phyloP scores from a whole-genome alignment of 1,140 invertebrate genomes.

The Cyrtorhinus lividipennis region DNA sequence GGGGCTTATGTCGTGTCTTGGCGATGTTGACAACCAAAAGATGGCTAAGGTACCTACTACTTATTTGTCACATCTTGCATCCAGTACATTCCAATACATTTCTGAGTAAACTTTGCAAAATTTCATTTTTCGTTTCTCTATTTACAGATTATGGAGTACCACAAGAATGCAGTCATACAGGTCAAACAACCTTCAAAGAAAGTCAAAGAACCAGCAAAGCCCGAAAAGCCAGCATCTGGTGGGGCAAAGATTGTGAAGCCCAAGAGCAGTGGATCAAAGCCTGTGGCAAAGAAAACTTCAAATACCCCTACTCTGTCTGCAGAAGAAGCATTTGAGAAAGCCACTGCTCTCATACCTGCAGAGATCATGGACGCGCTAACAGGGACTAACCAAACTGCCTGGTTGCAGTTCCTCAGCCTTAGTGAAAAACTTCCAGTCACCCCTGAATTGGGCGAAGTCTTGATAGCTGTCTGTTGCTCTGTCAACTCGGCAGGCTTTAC shows the following conservation, averaged over 20 bases:
- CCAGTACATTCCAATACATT: not conserved
- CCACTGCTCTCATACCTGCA: not conserved
- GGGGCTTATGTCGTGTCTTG: constrained; percentile 65
- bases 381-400: not conserved
- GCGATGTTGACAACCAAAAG: constrained; percentile 80
- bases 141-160: constrained; percentile 73
- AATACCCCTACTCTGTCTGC: not conserved
- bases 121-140: not conserved
- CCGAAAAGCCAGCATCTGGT: not conserved
- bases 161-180: constrained; percentile 77
- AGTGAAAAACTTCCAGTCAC: not conserved
- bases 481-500: not conserved
- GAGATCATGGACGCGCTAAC: not conserved
- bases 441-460: not conserved
- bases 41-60: constrained; percentile 56
- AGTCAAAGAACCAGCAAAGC: not conserved
- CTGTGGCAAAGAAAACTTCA: not conserved
- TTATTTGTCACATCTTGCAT: not conserved
- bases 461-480: not conserved
- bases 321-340: not conserved
- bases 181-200: constrained; percentile 35
- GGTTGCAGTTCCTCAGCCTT: not conserved
- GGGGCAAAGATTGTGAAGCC: not conserved
- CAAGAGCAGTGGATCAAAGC: too few species aligned
- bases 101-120: not conserved